phyloP scores from a whole-genome alignment of 2,888 invertebrate genomes.

The Atethmia centrago region DNA sequence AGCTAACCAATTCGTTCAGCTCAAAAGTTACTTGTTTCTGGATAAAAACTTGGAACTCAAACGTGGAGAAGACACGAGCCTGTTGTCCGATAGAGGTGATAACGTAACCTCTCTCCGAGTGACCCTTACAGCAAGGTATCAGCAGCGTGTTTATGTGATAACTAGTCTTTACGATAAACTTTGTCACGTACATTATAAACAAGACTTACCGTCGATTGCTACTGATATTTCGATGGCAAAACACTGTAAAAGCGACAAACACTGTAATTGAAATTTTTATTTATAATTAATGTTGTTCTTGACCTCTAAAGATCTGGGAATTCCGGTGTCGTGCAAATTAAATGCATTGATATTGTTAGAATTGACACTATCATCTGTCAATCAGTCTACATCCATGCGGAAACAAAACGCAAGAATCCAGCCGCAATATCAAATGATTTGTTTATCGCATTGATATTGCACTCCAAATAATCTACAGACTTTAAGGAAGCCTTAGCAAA shows the following conservation, averaged over 20 bases:
- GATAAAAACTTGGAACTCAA: slow-evolving; percentile 31
- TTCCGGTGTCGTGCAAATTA: neutral
- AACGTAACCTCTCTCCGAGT: slow-evolving; percentile 56
- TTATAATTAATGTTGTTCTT: slow-evolving; percentile 17
- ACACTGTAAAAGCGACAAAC: slow-evolving; percentile 9
- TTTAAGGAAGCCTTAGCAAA: slow-evolving; percentile 17
- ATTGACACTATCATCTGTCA: slow-evolving; percentile 1
- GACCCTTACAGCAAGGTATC: slow-evolving; percentile 62
- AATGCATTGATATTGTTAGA: neutral
- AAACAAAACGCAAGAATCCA: slow-evolving; percentile 14
- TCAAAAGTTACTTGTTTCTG: neutral
- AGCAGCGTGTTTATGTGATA: slow-evolving; percentile 49
- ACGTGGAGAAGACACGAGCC: slow-evolving; percentile 43
- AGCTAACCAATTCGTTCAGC: neutral
- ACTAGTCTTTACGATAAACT: slow-evolving; percentile 53
- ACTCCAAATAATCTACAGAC: slow-evolving; percentile 35
- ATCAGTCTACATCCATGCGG: slow-evolving; percentile 8
- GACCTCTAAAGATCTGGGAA: slow-evolving; percentile 14
- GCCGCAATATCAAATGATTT: slow-evolving; percentile 8
- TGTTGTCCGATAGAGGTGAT: slow-evolving; percentile 43
- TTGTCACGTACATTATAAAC: slow-evolving; percentile 45
- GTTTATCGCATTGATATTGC: slow-evolving; percentile 20
- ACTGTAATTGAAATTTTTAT: slow-evolving; percentile 32
- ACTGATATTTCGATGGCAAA: slow-evolving; percentile 12
- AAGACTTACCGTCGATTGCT: slow-evolving; percentile 36